phyloP scores from a whole-genome alignment of 2,113 vertebrate genomes.

The Ranitomeya imitator region DNA sequence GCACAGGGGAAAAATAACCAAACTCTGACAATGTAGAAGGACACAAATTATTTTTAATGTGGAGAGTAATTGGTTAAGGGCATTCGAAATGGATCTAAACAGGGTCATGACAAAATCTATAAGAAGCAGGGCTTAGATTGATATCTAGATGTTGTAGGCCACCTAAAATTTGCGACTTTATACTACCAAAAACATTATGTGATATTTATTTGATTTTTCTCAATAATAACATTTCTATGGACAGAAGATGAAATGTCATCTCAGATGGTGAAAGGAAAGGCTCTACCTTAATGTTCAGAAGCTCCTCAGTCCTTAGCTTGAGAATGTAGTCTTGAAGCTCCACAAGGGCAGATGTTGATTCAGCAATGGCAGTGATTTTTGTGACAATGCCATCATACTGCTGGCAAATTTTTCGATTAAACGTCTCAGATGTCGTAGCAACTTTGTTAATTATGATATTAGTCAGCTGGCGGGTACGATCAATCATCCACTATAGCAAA shows the following conservation, averaged over 20 bases:
- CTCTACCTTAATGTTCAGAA: constrained; percentile 72
- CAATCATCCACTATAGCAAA: constrained; percentile 76
- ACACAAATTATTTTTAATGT: constrained; percentile 49
- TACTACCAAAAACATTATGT: background rate
- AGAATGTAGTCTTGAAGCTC: constrained; percentile 65
- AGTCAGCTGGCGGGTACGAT: constrained; percentile 76
- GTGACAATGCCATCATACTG: constrained; percentile 71
- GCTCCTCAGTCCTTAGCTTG: constrained; percentile 62
- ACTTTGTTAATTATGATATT: constrained; percentile 84
- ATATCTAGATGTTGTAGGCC: background rate
- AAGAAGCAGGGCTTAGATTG: background rate
- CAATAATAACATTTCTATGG: background rate
- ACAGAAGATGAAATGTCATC: background rate
- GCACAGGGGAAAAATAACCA: constrained; percentile 57
- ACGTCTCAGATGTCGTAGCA: constrained; percentile 75
- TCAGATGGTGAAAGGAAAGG: constrained; percentile 26
- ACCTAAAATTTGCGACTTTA: background rate
- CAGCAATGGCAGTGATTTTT: constrained; percentile 69
- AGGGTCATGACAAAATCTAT: background rate
- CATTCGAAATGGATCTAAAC: background rate
- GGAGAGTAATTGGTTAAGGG: background rate
- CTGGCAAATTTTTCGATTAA: constrained; percentile 74
- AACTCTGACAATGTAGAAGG: constrained; percentile 45
- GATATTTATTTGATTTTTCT: background rate
- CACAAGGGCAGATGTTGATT: constrained; percentile 67